Conservation (phyloP, 2,797 vertebrate genomes). For the Crenuchus spilurus region DNA sequence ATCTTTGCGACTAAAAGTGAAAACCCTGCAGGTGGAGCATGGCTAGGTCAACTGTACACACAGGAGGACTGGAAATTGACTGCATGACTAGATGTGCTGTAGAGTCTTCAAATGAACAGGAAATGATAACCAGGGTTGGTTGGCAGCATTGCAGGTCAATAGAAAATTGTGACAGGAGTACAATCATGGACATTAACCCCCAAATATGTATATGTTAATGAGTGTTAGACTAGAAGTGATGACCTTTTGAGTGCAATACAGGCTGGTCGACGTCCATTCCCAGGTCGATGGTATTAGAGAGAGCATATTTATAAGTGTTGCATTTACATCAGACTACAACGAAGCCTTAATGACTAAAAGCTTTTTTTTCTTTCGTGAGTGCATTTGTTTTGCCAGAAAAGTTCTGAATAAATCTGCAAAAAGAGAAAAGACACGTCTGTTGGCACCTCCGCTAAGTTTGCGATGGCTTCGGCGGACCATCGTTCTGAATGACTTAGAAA, state of each 20-base stretch:
- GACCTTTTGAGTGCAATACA: slow-evolving; percentile 35
- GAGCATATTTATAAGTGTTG: slow-evolving; percentile 66
- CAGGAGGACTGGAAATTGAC: too few species aligned
- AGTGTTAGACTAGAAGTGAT: too few species aligned
- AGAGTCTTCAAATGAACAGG: too few species aligned
- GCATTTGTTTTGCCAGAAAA: slow-evolving; percentile 59
- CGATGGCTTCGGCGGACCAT: slow-evolving; percentile 58
- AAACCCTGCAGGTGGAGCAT: too few species aligned
- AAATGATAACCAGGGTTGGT: slow-evolving; percentile 16
- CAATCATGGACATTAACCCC: slow-evolving; percentile 35
- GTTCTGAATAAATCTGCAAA: slow-evolving; percentile 62
- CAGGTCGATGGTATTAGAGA: slow-evolving; percentile 62
- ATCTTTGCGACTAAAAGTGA: too few species aligned
- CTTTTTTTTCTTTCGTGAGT: slow-evolving; percentile 62
- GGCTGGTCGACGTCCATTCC: slow-evolving; percentile 33
- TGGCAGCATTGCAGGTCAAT: slow-evolving; percentile 45
- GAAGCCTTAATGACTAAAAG: slow-evolving; percentile 68
- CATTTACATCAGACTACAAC: slow-evolving; percentile 67
- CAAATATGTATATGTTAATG: not conserved
- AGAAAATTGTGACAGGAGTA: slow-evolving; percentile 41
- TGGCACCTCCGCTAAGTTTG: slow-evolving; percentile 50
- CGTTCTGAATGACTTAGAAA: slow-evolving; percentile 23
- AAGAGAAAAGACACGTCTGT: slow-evolving; percentile 47
- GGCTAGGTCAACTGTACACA: too few species aligned
- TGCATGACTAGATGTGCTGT: too few species aligned